Conservation (phyloP, 2,888 invertebrate species). For the Lumbricus terrestris region DNA sequence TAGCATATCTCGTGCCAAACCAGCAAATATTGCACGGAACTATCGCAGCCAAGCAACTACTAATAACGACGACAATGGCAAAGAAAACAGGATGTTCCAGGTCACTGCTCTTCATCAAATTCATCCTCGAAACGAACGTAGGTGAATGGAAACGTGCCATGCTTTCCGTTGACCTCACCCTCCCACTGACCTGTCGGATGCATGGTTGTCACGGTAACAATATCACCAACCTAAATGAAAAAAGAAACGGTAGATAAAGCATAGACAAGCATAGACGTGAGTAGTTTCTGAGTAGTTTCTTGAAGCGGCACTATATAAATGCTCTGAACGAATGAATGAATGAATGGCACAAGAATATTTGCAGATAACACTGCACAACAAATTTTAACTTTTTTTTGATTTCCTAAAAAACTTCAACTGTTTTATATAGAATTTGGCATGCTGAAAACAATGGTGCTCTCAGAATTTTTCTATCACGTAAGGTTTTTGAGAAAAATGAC, state of each 20-base stretch:
- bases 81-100: not conserved
- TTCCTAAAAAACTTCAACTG: too few relatives aligned
- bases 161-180: constrained; percentile 87
- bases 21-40: not conserved
- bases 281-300: too few relatives aligned
- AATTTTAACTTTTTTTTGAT: too few relatives aligned
- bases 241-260: not conserved
- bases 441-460: too few relatives aligned
- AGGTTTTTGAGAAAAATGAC: too few relatives aligned
- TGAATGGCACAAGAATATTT: not conserved
- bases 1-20: constrained; percentile 3
- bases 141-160: constrained; percentile 90
- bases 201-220: constrained; percentile 90
- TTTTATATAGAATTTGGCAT: too few relatives aligned
- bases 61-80: constrained; percentile 6
- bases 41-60: constrained; percentile 5
- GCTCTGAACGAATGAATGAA: too few relatives aligned
- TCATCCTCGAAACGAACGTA: constrained; percentile 91
- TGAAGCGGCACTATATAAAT: too few relatives aligned
- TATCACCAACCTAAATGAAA: constrained; percentile 73
- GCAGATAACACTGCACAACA: not conserved
- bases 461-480: too few relatives aligned
- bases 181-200: constrained; percentile 98
- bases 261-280: not conserved
- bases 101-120: constrained; percentile 56